Conservation (phyloP, 2,113 vertebrate genomes). For the Daboia siamensis region DNA sequence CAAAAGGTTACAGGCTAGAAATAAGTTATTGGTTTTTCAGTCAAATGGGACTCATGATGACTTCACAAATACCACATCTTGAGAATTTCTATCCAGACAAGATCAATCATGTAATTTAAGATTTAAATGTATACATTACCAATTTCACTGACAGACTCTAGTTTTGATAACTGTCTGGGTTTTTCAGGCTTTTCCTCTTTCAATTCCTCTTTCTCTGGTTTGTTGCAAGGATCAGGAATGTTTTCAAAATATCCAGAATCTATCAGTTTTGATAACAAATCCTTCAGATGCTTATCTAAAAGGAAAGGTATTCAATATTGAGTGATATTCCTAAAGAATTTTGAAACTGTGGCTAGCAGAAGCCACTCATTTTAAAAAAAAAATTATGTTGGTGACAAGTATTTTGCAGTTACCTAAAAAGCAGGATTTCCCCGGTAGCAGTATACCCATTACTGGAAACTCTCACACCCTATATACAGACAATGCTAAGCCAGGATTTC, state of each 20-base stretch:
- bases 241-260: conserved; percentile 87
- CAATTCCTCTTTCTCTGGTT: conserved; percentile 57
- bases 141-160: conserved; percentile 64
- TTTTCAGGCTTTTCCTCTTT: conserved; percentile 65
- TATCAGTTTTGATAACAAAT: conserved; percentile 79
- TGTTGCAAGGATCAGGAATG: conserved; percentile 72
- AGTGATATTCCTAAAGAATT: background rate
- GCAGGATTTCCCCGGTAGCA: background rate
- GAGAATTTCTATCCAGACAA: background rate
- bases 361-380: background rate
- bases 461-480: background rate
- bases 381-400: background rate
- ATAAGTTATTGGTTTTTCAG: background rate
- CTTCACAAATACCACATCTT: background rate
- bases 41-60: background rate
- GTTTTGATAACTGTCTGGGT: conserved; percentile 57
- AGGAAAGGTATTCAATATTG: conserved; percentile 26
- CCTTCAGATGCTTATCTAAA: conserved; percentile 87
- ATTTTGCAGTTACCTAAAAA: background rate
- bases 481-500: background rate
- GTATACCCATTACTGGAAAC: background rate
- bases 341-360: background rate
- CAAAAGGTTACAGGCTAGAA: background rate
- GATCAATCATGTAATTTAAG: conserved; percentile 21
- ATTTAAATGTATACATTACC: conserved; percentile 57